phyloP scores from a whole-genome alignment of 2,797 vertebrate genomes.

The Perdix hodgsoniae region DNA sequence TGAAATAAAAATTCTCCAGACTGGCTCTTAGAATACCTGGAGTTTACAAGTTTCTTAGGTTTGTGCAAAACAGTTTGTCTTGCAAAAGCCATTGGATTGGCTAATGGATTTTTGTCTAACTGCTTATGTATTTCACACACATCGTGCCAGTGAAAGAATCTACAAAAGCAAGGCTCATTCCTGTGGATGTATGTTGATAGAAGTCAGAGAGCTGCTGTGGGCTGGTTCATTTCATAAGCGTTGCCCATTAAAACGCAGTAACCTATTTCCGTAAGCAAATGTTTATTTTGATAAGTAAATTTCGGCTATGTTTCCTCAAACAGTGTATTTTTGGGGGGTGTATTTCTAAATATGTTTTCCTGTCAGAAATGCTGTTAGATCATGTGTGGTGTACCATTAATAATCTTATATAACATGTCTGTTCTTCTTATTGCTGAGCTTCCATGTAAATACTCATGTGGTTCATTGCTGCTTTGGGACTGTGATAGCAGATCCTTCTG shows the following conservation, averaged over 20 bases:
- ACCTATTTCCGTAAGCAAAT: not conserved
- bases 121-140: not conserved
- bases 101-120: not conserved
- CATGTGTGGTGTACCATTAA: not conserved
- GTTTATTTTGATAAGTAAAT: not conserved
- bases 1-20: not conserved
- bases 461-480: not conserved
- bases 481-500: slow-evolving; percentile 40
- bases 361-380: not conserved
- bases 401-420: not conserved
- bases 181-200: not conserved
- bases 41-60: not conserved
- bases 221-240: not conserved
- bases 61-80: not conserved
- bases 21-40: not conserved
- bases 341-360: slow-evolving; percentile 5
- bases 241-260: not conserved
- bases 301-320: not conserved
- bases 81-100: not conserved
- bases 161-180: not conserved
- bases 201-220: not conserved
- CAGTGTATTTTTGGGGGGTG: not conserved
- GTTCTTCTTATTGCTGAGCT: not conserved
- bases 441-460: not conserved
- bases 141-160: not conserved